A percentile compares a stretch with the other conserved stretches of the same genome.
Evolutionary conservation across 2,797 vertebrate species (phyloP).

Genomic region (Florisuga fusca): DNA sequence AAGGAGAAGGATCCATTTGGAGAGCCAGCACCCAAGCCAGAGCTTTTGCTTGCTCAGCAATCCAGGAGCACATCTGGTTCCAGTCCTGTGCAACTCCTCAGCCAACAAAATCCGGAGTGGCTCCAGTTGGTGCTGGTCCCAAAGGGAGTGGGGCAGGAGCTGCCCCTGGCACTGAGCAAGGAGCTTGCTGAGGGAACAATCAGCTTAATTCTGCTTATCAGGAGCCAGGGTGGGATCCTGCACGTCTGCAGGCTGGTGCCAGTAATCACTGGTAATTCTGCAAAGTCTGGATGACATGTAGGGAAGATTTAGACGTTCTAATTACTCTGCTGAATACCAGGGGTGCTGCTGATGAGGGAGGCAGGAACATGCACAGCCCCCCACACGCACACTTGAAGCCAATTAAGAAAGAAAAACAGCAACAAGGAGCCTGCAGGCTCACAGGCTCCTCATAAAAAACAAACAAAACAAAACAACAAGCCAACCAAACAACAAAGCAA

Average conservation of each 20-base stretch:
- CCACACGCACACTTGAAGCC: not conserved
- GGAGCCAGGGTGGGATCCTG: conserved; percentile 32
- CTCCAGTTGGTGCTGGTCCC: not conserved
- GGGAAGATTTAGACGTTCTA: conserved; percentile 66
- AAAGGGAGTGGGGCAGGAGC: not conserved
- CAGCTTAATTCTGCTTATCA: conserved; percentile 1
- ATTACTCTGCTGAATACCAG: conserved; percentile 46
- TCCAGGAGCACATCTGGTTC: not conserved
- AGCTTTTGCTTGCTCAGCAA: not conserved
- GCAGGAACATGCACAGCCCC: conserved; percentile 53
- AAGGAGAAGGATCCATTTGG: not conserved
- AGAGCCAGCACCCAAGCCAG: not conserved
- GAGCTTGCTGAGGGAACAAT: conserved; percentile 1
- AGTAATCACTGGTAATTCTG: conserved; percentile 21
- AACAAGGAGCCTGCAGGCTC: not conserved
- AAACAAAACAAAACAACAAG: too few relatives aligned
- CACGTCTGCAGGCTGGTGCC: conserved; percentile 34
- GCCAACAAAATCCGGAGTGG: conserved; percentile 5
- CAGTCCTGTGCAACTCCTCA: not conserved
- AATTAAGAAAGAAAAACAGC: conserved; percentile 52
- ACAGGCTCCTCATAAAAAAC: not conserved
- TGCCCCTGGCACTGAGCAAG: not conserved
- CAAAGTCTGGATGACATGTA: conserved; percentile 31
- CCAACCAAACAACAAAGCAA: too few relatives aligned
- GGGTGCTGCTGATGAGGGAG: conserved; percentile 65